These are phyloP conservation scores for Hirtodrosophila histrioides DNA, from an alignment of 2,888 invertebrate species.

Conservation along the genomic window DNA sequence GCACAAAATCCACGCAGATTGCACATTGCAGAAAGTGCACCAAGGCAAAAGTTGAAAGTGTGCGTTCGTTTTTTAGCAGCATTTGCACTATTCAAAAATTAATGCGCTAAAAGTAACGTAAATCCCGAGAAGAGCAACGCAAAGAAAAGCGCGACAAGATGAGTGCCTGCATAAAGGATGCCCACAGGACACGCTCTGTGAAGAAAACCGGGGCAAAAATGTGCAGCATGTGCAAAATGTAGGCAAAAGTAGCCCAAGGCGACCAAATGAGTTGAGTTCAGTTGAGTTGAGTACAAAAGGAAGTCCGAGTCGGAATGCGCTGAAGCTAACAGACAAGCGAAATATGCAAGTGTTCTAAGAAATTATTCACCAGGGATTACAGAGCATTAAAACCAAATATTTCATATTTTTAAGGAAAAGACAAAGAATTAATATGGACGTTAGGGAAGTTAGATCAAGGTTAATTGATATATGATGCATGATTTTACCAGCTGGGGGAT, in stretches of 20 bases:
- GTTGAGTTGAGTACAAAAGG: constrained; percentile 26
- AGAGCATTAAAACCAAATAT: neutral
- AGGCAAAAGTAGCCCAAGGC: constrained; percentile 31
- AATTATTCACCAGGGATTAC: neutral
- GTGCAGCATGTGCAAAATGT: constrained; percentile 40
- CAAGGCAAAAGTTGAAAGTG: constrained; percentile 23
- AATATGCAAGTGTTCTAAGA: neutral
- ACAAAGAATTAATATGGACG: no score
- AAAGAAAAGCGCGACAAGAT: constrained; percentile 32
- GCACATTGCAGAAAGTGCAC: constrained; percentile 21
- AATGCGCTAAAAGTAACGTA: constrained; percentile 53
- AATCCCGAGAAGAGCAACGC: constrained; percentile 31
- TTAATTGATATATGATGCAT: no score
- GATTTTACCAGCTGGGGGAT: no score
- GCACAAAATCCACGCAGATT: constrained; percentile 27
- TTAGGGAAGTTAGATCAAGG: no score
- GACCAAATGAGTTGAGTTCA: constrained; percentile 37
- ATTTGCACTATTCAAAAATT: constrained; percentile 68
- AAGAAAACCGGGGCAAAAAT: constrained; percentile 9
- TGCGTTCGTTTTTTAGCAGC: constrained; percentile 31
- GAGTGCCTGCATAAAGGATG: constrained; percentile 59
- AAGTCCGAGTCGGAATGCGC: constrained; percentile 14
- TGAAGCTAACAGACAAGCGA: constrained; percentile 1
- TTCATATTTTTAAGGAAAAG: no score
- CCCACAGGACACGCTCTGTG: constrained; percentile 48